Conservation (phyloP, 2,888 invertebrate species). For the Mycogona germanica region DNA sequence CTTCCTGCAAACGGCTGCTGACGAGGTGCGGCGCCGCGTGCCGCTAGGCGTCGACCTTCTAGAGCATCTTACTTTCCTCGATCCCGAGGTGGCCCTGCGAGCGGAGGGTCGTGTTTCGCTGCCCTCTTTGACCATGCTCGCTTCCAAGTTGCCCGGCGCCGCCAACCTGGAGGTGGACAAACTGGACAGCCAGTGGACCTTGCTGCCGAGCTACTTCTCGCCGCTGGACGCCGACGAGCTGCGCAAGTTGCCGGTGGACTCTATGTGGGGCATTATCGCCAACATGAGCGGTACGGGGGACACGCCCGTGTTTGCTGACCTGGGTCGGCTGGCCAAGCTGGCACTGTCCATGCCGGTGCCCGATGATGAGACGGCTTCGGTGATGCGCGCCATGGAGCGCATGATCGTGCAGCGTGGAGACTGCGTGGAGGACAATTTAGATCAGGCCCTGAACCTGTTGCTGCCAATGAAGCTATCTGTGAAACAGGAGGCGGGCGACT, state of each 20-base stretch:
- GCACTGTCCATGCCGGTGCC: slow-evolving; percentile 11
- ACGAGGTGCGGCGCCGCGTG: slow-evolving; percentile 5
- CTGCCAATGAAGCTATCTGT: slow-evolving; percentile 8
- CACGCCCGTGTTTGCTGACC: slow-evolving; percentile 3
- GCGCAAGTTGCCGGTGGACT: slow-evolving; percentile 13
- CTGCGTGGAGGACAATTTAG: neutral
- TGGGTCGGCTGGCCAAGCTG: slow-evolving; percentile 13
- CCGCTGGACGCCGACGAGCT: slow-evolving; percentile 8
- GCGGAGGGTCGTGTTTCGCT: neutral
- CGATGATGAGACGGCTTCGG: neutral
- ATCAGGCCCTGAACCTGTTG: neutral
- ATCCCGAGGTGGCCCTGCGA: slow-evolving; percentile 8
- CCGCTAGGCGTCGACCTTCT: neutral
- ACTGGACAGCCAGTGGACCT: slow-evolving; percentile 7
- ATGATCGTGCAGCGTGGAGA: neutral
- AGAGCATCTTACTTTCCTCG: slow-evolving; percentile 11
- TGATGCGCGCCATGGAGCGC: neutral
- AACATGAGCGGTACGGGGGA: slow-evolving; percentile 11
- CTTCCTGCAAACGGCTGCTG: slow-evolving; percentile 8
- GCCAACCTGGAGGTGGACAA: neutral
- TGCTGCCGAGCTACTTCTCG: slow-evolving; percentile 12
- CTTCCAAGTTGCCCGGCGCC: neutral
- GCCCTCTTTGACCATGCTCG: slow-evolving; percentile 4
- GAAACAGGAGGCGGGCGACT: neutral
- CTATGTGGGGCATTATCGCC: slow-evolving; percentile 15